phyloP scores from a whole-genome alignment of 2,888 invertebrate genomes.

The Tryphoninae sp. region DNA sequence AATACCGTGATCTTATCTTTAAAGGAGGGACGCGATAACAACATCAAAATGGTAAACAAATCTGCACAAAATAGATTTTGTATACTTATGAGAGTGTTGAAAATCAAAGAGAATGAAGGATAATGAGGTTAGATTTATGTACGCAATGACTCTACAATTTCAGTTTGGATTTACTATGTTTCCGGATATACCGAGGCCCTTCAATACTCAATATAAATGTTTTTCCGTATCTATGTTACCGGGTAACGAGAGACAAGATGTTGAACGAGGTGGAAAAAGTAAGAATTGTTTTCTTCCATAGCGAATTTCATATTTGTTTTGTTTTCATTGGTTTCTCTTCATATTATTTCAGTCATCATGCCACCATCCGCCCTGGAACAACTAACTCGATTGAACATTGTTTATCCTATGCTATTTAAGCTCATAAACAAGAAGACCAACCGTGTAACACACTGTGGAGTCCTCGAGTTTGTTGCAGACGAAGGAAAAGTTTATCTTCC shows the following conservation, averaged over 20 bases:
- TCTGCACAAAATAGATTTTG: neutral
- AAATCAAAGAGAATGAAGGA: neutral
- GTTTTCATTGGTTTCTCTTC: conserved; percentile 5
- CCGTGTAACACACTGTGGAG: conserved; percentile 96
- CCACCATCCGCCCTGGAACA: conserved; percentile 97
- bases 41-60: conserved; percentile 42
- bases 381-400: conserved; percentile 95
- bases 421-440: conserved; percentile 93
- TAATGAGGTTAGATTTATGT: conserved; percentile 66
- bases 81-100: neutral
- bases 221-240: conserved; percentile 98
- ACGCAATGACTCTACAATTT: conserved; percentile 80
- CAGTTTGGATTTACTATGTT: conserved; percentile 95
- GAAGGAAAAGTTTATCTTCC: conserved; percentile 99
- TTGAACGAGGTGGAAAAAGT: conserved; percentile 98
- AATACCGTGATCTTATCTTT: conserved; percentile 30
- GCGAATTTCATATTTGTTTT: conserved; percentile 13
- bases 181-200: conserved; percentile 91
- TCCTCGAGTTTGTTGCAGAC: conserved; percentile 98
- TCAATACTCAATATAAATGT: conserved; percentile 93
- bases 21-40: conserved; percentile 4
- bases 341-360: conserved; percentile 92
- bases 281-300: conserved; percentile 74
- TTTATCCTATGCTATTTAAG: conserved; percentile 99
- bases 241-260: conserved; percentile 95